Evolutionary conservation across 2,797 vertebrate species (phyloP), one percentile per base, ranked within the genome.

Genomic region (Hirundo rustica): DNA sequence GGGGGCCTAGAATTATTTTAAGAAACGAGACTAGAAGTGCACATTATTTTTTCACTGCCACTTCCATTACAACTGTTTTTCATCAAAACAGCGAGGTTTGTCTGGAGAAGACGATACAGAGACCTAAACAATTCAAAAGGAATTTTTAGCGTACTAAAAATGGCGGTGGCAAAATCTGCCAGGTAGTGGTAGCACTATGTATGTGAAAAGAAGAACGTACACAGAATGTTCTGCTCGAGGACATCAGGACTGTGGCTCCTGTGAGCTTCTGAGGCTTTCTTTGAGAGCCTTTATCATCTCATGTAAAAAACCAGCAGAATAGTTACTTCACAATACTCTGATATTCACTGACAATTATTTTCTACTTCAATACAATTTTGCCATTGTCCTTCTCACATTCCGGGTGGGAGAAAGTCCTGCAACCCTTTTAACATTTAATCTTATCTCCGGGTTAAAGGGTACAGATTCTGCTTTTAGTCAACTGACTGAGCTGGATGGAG

Each of bases 221-320:
- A 51, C 0, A 0, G 16, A 32, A n/a, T 7, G 15, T 36, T 74
- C 70, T 30, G 1, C 51, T 7, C 20, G 38, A 78, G 18, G 25
- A 77, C n/a, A 47, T 32, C 26, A 32, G 66, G n/a, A 26, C 5
- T 74, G 70, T 51, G 40, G n/a, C 5, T 92, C 65, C 15, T 44
- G 18, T 18, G n/a, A 73, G 51, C 14, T 54, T 25, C 20, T 70
- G n/a, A 15, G 42, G 38, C 36, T 73, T 64, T 50, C 27, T 78
- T 44, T 62, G 53, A 61, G 29, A 58, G 16, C 40, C 2, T 61
- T 61, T 38, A 36, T 10, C 3, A 0, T 27, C 50, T 47, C 21
- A n/a, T 30, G 45, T 14, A 61, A 66, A 27, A 18, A 44, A n/a
- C 21, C 38, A 64, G 40, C 64, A 82, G 18, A 66, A n/a, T 0